These are phyloP conservation scores for Myotis findleyi DNA, from an alignment of 2,797 vertebrate species.

Conservation along the genomic window DNA sequence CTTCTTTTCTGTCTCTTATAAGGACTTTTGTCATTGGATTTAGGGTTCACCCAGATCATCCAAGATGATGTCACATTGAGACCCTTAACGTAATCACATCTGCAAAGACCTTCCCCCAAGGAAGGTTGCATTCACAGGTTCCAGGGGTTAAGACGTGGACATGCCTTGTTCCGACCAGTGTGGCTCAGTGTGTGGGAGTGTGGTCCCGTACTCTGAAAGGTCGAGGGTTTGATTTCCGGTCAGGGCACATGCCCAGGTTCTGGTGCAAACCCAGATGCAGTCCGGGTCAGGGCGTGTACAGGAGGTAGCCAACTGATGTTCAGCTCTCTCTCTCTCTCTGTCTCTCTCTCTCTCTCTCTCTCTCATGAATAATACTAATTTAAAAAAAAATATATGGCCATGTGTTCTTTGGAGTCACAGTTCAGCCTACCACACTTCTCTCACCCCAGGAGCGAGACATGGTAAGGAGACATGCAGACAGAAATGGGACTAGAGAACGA, in stretches of 20 bases:
- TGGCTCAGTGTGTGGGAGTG: no score
- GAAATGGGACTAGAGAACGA: background rate
- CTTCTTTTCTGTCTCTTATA: background rate
- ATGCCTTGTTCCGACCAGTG: no score
- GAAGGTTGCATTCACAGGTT: background rate
- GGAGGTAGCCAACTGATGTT: no score
- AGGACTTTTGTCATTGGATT: background rate
- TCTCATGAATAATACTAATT: no score
- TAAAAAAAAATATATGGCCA: background rate
- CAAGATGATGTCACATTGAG: background rate
- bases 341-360: no score
- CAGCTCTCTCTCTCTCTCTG: no score
- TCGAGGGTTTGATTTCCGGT: no score
- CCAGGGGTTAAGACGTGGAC: background rate
- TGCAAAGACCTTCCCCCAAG: background rate
- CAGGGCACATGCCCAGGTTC: no score
- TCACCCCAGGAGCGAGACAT: background rate
- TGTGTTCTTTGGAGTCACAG: background rate
- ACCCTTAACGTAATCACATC: background rate
- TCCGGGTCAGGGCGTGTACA: no score
- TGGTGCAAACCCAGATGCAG: no score
- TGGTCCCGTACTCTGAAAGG: no score
- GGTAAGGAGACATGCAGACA: background rate
- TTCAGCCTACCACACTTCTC: background rate
- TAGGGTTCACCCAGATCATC: background rate